Evolutionary conservation across 2,888 invertebrate genomes (phyloP), one percentile per base, ranked within the genome.

Genomic region (Macaria liturata): DNA sequence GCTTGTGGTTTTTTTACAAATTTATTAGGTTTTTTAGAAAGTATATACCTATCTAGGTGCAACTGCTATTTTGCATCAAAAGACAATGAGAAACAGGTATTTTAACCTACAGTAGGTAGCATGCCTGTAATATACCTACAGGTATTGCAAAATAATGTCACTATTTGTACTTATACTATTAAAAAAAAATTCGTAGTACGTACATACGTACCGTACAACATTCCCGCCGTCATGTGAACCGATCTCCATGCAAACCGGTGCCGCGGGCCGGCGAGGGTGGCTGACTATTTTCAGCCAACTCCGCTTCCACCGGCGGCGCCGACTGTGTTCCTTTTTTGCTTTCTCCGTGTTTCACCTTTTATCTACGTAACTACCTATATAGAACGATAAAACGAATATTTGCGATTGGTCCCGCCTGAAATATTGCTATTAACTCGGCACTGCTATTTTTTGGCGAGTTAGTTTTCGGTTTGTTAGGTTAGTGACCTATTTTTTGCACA

Each of bases 271-370:
- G 42, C 42, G 64, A 73, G 61, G 78, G 76, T 72, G 75, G 74
- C 68, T 68, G 76, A 78, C 68, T 87, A 87, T 86, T 88, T 86
- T 78, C 79, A 84, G 79, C 72, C 78, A 75, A 67, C 78, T 75
- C 64, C 74, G 75, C 72, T 75, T 71, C 68, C 59, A 53, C 58
- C 50, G 50, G 67, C 74, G 84, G 80, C 84, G 80, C 78, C 81
- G 79, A 71, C 70, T 72, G 68, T 67, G 66, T 75, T 68, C 78
- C 78, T 74, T 79, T 78, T 83, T 82, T 81, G 73, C 72, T 71
- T 71, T 78, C 63, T 62, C 54, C 57, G 50, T 66, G 57, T 65
- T 58, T 61, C 59, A 60, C 59, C 59, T 60, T 60, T 60, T 60
- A 60, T 60, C 59, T 60, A 59, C 51, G 45, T 59, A 59, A 59